Evolutionary conservation across 1,140 invertebrate genomes (phyloP).

Genomic region (Aphidius gifuensis): DNA sequence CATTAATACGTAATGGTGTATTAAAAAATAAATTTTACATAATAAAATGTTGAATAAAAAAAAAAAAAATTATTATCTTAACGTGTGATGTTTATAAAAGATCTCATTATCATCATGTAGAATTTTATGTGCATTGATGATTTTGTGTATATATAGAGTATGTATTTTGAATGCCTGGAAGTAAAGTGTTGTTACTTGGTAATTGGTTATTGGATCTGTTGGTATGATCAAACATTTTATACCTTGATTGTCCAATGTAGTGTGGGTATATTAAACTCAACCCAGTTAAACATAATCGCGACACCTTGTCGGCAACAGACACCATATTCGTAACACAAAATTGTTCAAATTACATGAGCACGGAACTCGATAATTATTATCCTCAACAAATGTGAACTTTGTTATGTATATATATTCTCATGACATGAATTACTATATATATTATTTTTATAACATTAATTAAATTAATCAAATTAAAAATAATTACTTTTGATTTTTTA

Average conservation of each 20-base stretch:
- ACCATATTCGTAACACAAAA: conserved; percentile 21
- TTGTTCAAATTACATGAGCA: conserved; percentile 27
- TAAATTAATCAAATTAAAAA: too few relatives aligned
- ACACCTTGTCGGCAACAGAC: conserved; percentile 26
- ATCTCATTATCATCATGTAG: too few relatives aligned
- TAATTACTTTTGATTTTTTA: too few relatives aligned
- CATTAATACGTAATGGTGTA: too few relatives aligned
- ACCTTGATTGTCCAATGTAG: conserved; percentile 1
- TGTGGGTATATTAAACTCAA: conserved; percentile 23
- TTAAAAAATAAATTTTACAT: too few relatives aligned
- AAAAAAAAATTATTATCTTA: too few relatives aligned
- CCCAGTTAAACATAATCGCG: conserved; percentile 30
- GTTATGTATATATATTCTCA: too few relatives aligned
- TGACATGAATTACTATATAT: too few relatives aligned
- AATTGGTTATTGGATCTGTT: conserved; percentile 34
- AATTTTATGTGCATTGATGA: not conserved
- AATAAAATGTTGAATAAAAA: too few relatives aligned
- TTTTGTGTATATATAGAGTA: not conserved
- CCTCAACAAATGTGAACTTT: conserved; percentile 23
- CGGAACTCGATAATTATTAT: conserved; percentile 27
- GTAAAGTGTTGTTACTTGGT: conserved; percentile 26
- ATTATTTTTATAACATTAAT: too few relatives aligned
- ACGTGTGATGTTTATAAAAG: too few relatives aligned
- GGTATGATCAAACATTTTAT: conserved; percentile 19
- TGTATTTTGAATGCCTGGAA: conserved; percentile 6